Evolutionary conservation across 1,140 invertebrate species (phyloP), one percentile per base, ranked within the genome.

Genomic region (Olivierus martensii): DNA sequence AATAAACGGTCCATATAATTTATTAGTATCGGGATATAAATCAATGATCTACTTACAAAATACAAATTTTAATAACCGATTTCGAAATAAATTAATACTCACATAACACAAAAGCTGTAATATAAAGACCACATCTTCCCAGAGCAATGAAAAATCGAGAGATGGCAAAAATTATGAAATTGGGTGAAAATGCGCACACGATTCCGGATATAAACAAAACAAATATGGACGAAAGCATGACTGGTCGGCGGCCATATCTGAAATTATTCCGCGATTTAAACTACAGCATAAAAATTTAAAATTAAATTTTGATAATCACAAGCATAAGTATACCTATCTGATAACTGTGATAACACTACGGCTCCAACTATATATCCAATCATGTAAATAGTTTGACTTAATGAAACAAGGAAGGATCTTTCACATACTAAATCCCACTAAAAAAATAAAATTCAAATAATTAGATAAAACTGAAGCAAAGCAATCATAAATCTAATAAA

Each of bases 361-460:
- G 83, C 84, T 17, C 85, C 84, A 56, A 85, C 58, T 61, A 87
- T 76, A 42, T 85, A 82, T 52, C 87, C 87, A 53, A 81, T 67
- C 83, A 90, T 88, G 65, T 86, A 87, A 41, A 87, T 62, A 1
- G 84, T 77, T 65, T 87, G 83, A 9, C 81, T 77, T 15, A 76
- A 77, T 9, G 82, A 79, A 52, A 74, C 69, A 50, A 84, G 61
- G 68, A 77, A 82, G 15, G 74, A 71, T 46, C 69, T 72, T 17
- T 78, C 75, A 66, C 86, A 89, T 14, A 87, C 81, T 60, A 88
- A 67, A 62, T 83, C 64, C 75, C 81, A 89, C 71, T 86, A 63
- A 52, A 73, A 75, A 11, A 0, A 28, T 9, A 28, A 28, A 28
- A 28, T n/a, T n/a, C n/a, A n/a, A n/a, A n/a, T n/a, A n/a, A n/a